A percentile compares a stretch with the other conserved stretches of the same genome.
Evolutionary conservation across 2,113 vertebrate genomes (phyloP).

Genomic region (Danio rerio): GRCz12tu NC_133194.1:30256001-30256500

Average conservation of each 20-base stretch:
- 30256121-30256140: background rate
- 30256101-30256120: background rate
- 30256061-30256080: background rate
- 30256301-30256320: background rate
- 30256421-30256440: too few species aligned
- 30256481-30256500: too few species aligned
- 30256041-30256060: background rate
- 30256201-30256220: background rate
- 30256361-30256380: background rate
- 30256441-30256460: too few species aligned
- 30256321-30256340: background rate
- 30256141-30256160: background rate
- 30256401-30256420: background rate
- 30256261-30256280: background rate
- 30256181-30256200: background rate
- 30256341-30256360: background rate
- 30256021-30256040: background rate
- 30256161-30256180: background rate
- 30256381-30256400: background rate
- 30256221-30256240: background rate
- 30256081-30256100: background rate
- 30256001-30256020: background rate
- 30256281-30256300: slow-evolving; percentile 15
- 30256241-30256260: background rate
- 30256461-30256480: too few species aligned